Percentiles rank a stretch among this genome's conserved stretches.
Evolutionary conservation across 2,888 invertebrate species (phyloP).

Genomic region (Drosophila diplacantha): DNA sequence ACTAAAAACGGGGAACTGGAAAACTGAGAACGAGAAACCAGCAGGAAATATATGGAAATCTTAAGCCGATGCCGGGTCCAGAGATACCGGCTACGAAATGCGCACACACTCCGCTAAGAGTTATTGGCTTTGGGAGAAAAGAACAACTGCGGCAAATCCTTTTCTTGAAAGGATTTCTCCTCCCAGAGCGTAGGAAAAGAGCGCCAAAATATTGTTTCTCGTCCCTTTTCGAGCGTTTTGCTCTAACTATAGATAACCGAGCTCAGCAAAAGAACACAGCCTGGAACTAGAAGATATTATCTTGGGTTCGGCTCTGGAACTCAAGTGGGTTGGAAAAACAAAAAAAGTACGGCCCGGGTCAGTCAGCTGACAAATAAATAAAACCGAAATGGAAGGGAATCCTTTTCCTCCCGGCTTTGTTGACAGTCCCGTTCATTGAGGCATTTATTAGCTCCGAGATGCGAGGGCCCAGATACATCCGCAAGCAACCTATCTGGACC

Average conservation of each 20-base stretch:
- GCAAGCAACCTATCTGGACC: conserved; percentile 8
- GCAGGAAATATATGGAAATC: conserved; percentile 18
- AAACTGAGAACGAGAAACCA: conserved; percentile 35
- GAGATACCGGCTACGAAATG: conserved; percentile 66
- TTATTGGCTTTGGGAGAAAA: conserved; percentile 55
- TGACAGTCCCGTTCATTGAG: conserved; percentile 62
- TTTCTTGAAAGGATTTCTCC: conserved; percentile 49
- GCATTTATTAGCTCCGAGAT: conserved; percentile 60
- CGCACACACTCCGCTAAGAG: conserved; percentile 42
- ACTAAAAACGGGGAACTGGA: conserved; percentile 18
- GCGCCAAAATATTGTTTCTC: conserved; percentile 59
- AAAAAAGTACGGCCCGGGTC: conserved; percentile 22
- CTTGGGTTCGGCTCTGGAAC: conserved; percentile 57
- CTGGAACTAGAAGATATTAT: conserved; percentile 48
- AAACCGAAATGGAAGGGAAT: conserved; percentile 50
- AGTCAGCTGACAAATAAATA: conserved; percentile 56
- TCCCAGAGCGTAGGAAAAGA: conserved; percentile 39
- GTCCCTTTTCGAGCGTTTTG: conserved; percentile 29
- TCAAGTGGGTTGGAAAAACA: conserved; percentile 50
- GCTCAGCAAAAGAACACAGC: conserved; percentile 9
- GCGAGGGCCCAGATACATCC: conserved; percentile 46
- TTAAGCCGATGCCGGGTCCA: conserved; percentile 60
- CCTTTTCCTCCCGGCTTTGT: conserved; percentile 40
- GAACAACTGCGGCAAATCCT: conserved; percentile 52
- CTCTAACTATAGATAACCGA: conserved; percentile 48